A percentile compares a stretch with the other conserved stretches of the same genome.
Conservation (phyloP, 2,888 invertebrate genomes). For the Zelleria hepariella region DNA sequence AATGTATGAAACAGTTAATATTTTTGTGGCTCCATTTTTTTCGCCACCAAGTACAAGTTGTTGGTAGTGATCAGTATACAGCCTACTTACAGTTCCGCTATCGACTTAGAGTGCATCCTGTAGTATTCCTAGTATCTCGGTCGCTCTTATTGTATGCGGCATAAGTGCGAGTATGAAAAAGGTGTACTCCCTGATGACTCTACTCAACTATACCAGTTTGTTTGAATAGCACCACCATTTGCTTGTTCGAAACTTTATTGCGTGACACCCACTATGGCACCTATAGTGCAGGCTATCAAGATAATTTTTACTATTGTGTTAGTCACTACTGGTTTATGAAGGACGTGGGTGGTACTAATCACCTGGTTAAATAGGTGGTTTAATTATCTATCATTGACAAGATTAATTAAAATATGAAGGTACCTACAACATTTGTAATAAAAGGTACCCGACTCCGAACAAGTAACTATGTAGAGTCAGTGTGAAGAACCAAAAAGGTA, state of each 20-base stretch:
- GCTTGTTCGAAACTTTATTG: constrained; percentile 38
- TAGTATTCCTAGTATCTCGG: background rate
- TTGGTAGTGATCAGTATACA: no score
- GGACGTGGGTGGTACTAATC: background rate
- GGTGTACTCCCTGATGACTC: no score
- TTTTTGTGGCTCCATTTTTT: no score
- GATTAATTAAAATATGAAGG: no score
- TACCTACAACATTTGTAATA: background rate
- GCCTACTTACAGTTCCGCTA: no score
- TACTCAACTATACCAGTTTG: constrained; percentile 27
- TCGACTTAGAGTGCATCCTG: constrained; percentile 4
- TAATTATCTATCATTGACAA: background rate
- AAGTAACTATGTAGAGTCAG: no score
- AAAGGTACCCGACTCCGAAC: no score
- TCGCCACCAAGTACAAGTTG: no score
- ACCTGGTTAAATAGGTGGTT: background rate
- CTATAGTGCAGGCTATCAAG: constrained; percentile 16
- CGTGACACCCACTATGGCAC: constrained; percentile 33
- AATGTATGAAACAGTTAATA: no score
- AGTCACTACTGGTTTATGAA: background rate
- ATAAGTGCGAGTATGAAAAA: background rate
- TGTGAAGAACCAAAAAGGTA: no score
- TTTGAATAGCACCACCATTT: constrained; percentile 37
- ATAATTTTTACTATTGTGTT: constrained; percentile 9
- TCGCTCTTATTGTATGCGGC: background rate